Base-by-base conservation (phyloP, 2,888 invertebrate genomes). In the Oscheius sp. region DNA sequence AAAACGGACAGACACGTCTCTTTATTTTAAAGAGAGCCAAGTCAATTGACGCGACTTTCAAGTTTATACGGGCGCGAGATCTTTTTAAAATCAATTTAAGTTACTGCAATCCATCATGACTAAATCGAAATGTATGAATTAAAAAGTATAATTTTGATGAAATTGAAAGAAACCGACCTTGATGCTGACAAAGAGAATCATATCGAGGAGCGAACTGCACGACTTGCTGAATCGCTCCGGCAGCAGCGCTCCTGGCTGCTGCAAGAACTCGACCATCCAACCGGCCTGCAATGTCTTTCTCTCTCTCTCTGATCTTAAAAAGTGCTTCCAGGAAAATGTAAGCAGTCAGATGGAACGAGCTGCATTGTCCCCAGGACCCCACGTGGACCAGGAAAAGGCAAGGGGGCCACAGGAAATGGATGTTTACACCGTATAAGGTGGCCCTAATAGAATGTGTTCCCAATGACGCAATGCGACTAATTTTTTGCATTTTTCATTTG, bases 241-340 rank as follows among this genome's bases (percentile, higher is more conserved):
- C 57, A 57, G 57, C 57, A 57, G 57, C 61, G n/a, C 20, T 4
- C 33, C 17, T 17, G 61, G 61, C 61, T 42, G 61, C 61, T 61
- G 45, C 42, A 61, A 31, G 45, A 61, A 42, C 15, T 45, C 61
- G 2, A 61, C 61, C 61, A 61, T 61, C 45, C 61, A 42, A 25
- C 31, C n/a, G 45, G n/a, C n/a, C n/a, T n/a, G n/a, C n/a, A n/a
- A n/a, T n/a, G n/a, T n/a, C n/a, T n/a, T n/a, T n/a, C n/a, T n/a
- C n/a, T n/a, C n/a, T n/a, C n/a, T n/a, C n/a, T n/a, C n/a, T n/a
- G n/a, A n/a, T n/a, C n/a, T n/a, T n/a, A n/a, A n/a, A n/a, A n/a
- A n/a, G n/a, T n/a, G n/a, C 31, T 53, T 29, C 27, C 8, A 8
- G 52, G 52, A 25, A 29, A 52, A n/a, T n/a, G n/a, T n/a, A n/a